Evolutionary conservation across 2,113 vertebrate species (phyloP).

Genomic region (Pelmatolapia mariae): DNA sequence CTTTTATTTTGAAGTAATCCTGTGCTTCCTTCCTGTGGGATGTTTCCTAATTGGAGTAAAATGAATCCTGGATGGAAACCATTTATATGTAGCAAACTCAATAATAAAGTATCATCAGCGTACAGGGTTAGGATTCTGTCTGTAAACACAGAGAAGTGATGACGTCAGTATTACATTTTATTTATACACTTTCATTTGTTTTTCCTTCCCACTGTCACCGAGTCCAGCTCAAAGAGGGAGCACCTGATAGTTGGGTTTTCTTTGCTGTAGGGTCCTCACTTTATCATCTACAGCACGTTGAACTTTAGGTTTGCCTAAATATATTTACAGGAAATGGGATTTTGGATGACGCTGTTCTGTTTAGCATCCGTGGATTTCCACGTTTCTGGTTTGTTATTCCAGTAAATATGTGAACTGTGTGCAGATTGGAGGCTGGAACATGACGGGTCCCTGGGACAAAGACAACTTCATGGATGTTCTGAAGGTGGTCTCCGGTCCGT

Average conservation of each 20-base stretch:
- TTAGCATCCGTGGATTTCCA: not conserved
- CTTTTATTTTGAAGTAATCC: not conserved
- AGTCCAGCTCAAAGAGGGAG: not conserved
- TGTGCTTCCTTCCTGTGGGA: not conserved
- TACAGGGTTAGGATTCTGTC: not conserved
- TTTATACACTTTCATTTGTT: not conserved
- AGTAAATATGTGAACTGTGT: not conserved
- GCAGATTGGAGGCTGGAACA: constrained; percentile 93
- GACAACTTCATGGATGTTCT: constrained; percentile 93
- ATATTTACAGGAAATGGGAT: not conserved
- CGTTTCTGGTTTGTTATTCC: not conserved
- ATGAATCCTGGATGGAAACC: not conserved
- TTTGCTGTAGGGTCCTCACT: not conserved
- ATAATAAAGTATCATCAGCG: not conserved
- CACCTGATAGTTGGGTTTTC: not conserved
- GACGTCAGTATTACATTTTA: not conserved
- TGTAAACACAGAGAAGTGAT: not conserved
- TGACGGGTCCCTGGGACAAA: constrained; percentile 89
- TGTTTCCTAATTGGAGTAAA: not conserved
- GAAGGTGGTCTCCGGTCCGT: constrained; percentile 89
- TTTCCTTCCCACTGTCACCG: not conserved
- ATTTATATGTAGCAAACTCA: not conserved
- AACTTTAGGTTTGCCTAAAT: not conserved
- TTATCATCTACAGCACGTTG: not conserved
- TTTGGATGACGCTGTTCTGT: not conserved